Evolutionary conservation across 2,113 vertebrate species (phyloP).

Genomic region (Clarias magur): DNA sequence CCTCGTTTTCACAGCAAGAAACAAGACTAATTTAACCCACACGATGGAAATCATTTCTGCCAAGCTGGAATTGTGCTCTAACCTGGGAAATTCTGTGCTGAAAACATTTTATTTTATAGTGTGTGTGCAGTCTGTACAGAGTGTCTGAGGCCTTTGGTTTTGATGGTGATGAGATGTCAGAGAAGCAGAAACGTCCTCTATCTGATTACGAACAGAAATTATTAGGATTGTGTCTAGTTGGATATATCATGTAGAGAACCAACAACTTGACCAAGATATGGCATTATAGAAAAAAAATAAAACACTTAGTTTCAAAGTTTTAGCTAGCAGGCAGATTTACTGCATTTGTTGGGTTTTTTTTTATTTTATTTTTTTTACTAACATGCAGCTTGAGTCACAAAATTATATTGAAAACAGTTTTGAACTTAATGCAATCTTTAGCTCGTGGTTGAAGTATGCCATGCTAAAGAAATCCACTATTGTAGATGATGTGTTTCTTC

Average conservation of each 20-base stretch:
- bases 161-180: not conserved
- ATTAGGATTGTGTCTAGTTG: not conserved
- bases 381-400: too few species aligned
- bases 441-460: too few species aligned
- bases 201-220: not conserved
- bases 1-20: constrained; percentile 35
- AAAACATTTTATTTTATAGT: not conserved
- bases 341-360: not conserved
- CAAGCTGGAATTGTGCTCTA: not conserved
- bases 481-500: too few species aligned
- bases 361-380: too few species aligned
- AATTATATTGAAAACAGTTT: too few species aligned
- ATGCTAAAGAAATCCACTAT: too few species aligned
- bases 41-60: constrained; percentile 26
- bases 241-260: not conserved
- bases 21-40: constrained; percentile 22
- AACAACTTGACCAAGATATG: not conserved
- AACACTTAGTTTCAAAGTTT: not conserved
- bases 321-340: too few species aligned
- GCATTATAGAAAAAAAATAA: not conserved
- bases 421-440: too few species aligned
- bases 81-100: not conserved
- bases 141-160: not conserved
- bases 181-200: not conserved
- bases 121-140: not conserved